Evolutionary conservation across 2,113 vertebrate species (phyloP).

Genomic region (Thryonomys swinderianus): DNA sequence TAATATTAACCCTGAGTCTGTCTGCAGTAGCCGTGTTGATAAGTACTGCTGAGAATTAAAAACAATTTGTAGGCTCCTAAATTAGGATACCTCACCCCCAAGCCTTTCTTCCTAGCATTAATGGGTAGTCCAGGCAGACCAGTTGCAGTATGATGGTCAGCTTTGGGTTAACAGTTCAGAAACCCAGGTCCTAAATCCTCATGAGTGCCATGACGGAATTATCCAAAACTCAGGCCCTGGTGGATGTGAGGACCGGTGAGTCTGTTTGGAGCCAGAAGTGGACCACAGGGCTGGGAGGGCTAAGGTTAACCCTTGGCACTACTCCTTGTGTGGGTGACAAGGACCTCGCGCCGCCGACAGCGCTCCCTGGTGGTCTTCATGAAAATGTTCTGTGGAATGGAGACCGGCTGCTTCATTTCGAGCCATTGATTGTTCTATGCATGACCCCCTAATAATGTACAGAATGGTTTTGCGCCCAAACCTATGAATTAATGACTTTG

Average conservation of each 20-base stretch:
- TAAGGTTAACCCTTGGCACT: not conserved
- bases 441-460: not conserved
- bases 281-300: fast-evolving
- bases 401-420: not conserved
- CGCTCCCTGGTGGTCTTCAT: not conserved
- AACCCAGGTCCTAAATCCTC: not conserved
- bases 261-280: not conserved
- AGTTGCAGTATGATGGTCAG: not conserved
- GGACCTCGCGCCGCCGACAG: no score
- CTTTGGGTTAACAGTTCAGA: not conserved
- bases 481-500: not conserved
- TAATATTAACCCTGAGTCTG: slow-evolving; percentile 48
- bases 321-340: not conserved
- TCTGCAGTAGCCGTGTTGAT: not conserved
- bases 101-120: not conserved
- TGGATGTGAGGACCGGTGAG: not conserved
- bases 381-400: not conserved
- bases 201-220: not conserved
- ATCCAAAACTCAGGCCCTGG: not conserved
- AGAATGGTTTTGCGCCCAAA: not conserved
- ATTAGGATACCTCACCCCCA: not conserved
- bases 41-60: slow-evolving; percentile 55
- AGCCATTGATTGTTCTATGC: not conserved
- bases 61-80: slow-evolving; percentile 6
- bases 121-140: not conserved